These are phyloP conservation scores for Ceyx cyanopectus DNA, from an alignment of 2,113 vertebrate species.

Conservation along the genomic window DNA sequence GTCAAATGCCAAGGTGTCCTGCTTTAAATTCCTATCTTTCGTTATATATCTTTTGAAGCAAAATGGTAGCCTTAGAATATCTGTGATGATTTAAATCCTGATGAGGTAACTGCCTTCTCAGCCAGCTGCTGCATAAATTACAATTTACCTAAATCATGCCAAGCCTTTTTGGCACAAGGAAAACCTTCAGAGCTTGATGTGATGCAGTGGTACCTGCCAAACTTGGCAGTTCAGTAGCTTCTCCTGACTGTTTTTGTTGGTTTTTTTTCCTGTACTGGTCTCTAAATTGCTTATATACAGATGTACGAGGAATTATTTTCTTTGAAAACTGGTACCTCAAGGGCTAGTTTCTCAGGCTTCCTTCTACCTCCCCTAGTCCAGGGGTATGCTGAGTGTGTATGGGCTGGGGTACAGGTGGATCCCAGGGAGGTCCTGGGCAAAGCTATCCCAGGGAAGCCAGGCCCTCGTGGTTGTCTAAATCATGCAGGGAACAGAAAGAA, in stretches of 20 bases:
- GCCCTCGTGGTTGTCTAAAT: not conserved
- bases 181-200: not conserved
- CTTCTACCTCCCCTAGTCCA: not conserved
- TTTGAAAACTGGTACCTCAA: not conserved
- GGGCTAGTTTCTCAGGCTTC: not conserved
- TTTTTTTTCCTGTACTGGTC: not conserved
- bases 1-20: not conserved
- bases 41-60: not conserved
- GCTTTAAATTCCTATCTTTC: not conserved
- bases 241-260: not conserved
- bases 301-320: not conserved
- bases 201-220: not conserved
- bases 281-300: not conserved
- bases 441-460: not conserved
- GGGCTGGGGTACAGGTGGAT: not conserved
- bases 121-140: conserved; percentile 11
- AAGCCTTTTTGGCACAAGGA: not conserved
- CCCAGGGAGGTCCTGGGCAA: not conserved
- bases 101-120: not conserved
- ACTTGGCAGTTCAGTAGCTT: not conserved
- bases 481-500: not conserved
- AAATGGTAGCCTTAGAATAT: not conserved
- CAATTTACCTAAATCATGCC: not conserved
- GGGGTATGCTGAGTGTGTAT: not conserved
- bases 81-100: not conserved